Conservation (phyloP, 2,888 invertebrate genomes). For the Pachliopta kotzebuea region DNA sequence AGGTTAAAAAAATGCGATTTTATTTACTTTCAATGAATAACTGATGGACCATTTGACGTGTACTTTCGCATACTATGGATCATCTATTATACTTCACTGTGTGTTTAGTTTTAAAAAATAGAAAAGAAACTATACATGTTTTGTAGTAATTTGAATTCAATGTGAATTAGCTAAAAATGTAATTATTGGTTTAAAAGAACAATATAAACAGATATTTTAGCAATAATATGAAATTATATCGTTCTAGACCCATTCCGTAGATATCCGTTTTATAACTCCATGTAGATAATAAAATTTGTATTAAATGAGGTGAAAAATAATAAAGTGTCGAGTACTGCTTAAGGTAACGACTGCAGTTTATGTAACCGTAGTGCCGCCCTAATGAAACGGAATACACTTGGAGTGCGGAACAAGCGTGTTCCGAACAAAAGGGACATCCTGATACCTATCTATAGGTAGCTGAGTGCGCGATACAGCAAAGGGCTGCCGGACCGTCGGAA, state of each 20-base stretch:
- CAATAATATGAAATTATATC: not conserved
- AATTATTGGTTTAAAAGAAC: not conserved
- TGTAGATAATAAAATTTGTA: slow-evolving; percentile 1
- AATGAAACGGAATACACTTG: slow-evolving; percentile 62
- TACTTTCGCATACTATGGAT: too few species aligned
- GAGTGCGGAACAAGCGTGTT: slow-evolving; percentile 60
- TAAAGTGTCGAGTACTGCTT: slow-evolving; percentile 24
- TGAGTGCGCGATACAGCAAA: slow-evolving; percentile 3
- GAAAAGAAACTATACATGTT: too few species aligned
- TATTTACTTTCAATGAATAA: too few species aligned
- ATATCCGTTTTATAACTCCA: not conserved
- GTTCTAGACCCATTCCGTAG: not conserved
- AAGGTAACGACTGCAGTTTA: slow-evolving; percentile 44
- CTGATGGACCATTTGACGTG: too few species aligned
- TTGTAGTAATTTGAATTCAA: too few species aligned
- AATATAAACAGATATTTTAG: not conserved
- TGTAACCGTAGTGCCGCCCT: slow-evolving; percentile 50
- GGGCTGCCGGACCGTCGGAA: slow-evolving; percentile 23
- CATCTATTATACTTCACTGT: too few species aligned
- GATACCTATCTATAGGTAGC: slow-evolving; percentile 46
- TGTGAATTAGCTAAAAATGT: not conserved
- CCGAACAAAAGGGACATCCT: slow-evolving; percentile 72
- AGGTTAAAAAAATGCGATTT: too few species aligned
- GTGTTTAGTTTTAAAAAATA: too few species aligned
- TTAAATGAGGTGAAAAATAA: slow-evolving; percentile 10